Conservation (phyloP, 2,113 vertebrate species). For the Scatophagus argus region DNA sequence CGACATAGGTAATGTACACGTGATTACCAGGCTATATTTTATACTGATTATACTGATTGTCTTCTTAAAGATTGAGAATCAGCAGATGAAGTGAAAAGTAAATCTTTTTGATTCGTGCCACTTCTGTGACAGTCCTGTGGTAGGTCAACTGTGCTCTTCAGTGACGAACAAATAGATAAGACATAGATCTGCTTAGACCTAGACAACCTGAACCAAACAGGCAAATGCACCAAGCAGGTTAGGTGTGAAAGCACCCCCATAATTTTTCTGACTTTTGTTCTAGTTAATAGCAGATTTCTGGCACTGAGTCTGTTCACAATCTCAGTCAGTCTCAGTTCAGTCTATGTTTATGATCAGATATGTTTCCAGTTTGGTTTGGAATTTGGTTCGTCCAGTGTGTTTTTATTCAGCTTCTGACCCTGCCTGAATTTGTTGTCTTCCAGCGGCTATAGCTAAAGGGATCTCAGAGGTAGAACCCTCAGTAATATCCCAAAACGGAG, state of each 20-base stretch:
- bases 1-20: no score
- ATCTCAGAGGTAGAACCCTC: slow-evolving; percentile 92
- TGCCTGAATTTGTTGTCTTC: slow-evolving; percentile 7
- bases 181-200: background rate
- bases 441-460: slow-evolving; percentile 90
- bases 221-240: no score
- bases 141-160: slow-evolving; percentile 8
- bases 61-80: no score
- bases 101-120: background rate
- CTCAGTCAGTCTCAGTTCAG: no score
- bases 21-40: no score
- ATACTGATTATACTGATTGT: no score
- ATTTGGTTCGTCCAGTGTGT: background rate
- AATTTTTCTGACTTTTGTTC: no score
- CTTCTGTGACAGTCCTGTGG: background rate
- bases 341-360: slow-evolving; percentile 8
- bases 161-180: no score
- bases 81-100: background rate
- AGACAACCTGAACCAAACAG: no score
- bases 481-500: slow-evolving; percentile 93
- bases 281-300: no score
- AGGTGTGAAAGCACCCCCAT: no score
- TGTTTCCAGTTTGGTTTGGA: slow-evolving; percentile 2
- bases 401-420: background rate
- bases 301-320: no score